Conservation (phyloP, 2,113 vertebrate genomes). For the Leiothrix lutea region DNA sequence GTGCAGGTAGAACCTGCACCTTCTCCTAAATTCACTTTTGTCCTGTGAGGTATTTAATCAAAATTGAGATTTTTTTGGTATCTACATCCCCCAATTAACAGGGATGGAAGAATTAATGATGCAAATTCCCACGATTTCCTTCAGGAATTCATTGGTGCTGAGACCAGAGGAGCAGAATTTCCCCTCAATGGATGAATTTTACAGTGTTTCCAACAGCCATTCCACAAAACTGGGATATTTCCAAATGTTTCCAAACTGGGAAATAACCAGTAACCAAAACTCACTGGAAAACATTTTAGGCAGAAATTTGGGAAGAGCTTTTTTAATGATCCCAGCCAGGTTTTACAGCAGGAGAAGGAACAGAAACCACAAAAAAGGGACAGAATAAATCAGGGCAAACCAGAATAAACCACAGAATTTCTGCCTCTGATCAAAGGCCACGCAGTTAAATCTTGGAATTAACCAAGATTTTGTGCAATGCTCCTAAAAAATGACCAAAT, state of each 20-base stretch:
- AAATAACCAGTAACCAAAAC: neutral
- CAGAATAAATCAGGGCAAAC: neutral
- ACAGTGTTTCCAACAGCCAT: accelerated
- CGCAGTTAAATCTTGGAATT: accelerated
- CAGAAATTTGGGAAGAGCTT: neutral
- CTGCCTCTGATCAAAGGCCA: neutral
- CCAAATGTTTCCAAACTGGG: neutral
- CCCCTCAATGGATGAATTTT: neutral
- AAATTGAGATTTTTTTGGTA: neutral
- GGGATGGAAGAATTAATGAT: neutral
- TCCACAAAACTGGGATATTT: neutral
- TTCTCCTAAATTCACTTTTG: neutral
- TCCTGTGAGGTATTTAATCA: neutral
- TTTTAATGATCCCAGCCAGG: neutral
- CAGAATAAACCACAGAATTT: neutral
- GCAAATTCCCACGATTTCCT: neutral
- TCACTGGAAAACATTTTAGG: neutral
- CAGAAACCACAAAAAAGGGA: neutral
- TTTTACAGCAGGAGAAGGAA: neutral
- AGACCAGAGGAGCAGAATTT: neutral
- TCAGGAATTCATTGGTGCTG: neutral
- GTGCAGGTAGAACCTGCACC: neutral
- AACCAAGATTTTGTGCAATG: neutral
- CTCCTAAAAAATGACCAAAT: neutral
- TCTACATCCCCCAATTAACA: neutral